Percentiles rank a stretch among this genome's conserved stretches.
These are phyloP conservation scores for Rhizoglyphus robini DNA, from an alignment of 1,140 invertebrate genomes.

Conservation along the genomic window DNA sequence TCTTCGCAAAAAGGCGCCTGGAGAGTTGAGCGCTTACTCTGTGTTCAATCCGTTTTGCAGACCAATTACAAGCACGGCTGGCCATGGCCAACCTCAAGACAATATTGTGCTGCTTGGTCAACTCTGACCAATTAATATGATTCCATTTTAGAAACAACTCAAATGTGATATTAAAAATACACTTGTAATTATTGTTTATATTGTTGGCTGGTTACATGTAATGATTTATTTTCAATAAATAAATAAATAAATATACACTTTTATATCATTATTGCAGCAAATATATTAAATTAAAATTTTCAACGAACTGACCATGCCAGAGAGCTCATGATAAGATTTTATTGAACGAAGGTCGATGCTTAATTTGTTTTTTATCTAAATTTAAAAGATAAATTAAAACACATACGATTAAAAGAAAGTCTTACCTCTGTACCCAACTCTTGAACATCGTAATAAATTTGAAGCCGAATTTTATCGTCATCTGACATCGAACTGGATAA, in stretches of 20 bases:
- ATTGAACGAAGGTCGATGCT: neutral
- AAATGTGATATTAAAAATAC: no score
- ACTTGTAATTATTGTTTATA: neutral
- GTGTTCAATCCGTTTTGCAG: constrained; percentile 92
- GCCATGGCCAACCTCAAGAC: constrained; percentile 83
- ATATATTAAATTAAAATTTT: constrained; percentile 18
- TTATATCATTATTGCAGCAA: neutral
- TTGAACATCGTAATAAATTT: constrained; percentile 70
- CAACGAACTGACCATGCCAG: neutral
- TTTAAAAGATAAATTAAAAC: neutral
- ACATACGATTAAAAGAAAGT: neutral
- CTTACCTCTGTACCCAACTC: constrained; percentile 35
- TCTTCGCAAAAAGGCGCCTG: constrained; percentile 51
- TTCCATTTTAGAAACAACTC: neutral
- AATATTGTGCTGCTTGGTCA: constrained; percentile 35
- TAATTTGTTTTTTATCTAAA: constrained; percentile 7
- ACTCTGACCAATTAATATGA: neutral
- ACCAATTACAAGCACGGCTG: constrained; percentile 78
- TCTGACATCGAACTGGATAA: constrained; percentile 44
- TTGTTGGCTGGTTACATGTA: neutral
- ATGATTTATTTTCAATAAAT: neutral
- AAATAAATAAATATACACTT: neutral
- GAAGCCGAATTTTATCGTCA: constrained; percentile 82
- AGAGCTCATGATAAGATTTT: constrained; percentile 10
- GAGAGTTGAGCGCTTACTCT: constrained; percentile 85